phyloP scores from a whole-genome alignment of 2,797 vertebrate genomes.

The Phaenicophaeus curvirostris region DNA sequence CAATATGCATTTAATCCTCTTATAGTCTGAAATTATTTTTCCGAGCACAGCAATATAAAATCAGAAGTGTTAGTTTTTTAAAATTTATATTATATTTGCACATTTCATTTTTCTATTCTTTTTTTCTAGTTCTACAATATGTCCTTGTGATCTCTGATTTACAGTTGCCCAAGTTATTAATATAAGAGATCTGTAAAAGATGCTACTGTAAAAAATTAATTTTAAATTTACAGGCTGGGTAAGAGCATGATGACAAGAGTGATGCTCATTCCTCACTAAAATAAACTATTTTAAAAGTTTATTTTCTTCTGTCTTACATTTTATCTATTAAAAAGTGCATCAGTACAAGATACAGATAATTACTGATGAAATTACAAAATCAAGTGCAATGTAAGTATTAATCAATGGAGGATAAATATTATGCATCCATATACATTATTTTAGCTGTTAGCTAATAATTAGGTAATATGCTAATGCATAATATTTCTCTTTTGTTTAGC shows the following conservation, averaged over 20 bases:
- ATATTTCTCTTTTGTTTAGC: no score
- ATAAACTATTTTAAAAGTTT: not conserved
- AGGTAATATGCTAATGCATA: no score
- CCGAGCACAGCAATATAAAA: not conserved
- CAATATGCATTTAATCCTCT: not conserved
- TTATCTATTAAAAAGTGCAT: not conserved
- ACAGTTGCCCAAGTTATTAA: not conserved
- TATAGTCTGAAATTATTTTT: not conserved
- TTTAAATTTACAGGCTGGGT: rapidly evolving
- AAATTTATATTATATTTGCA: not conserved
- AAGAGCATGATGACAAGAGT: not conserved
- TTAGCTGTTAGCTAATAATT: not conserved
- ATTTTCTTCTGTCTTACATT: not conserved
- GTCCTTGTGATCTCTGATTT: not conserved
- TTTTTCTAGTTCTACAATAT: not conserved
- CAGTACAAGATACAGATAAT: not conserved
- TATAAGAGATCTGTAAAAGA: not conserved
- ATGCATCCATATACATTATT: not conserved
- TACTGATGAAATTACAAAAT: not conserved
- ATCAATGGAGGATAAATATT: not conserved
- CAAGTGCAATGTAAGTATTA: not conserved
- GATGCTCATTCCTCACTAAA: not conserved
- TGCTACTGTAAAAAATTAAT: not conserved
- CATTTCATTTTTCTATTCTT: not conserved
- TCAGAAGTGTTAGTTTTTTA: not conserved